A percentile compares a stretch with the other conserved stretches of the same genome.
Evolutionary conservation across 2,113 vertebrate species (phyloP).

Genomic region (Coptodon bakossiorum): DNA sequence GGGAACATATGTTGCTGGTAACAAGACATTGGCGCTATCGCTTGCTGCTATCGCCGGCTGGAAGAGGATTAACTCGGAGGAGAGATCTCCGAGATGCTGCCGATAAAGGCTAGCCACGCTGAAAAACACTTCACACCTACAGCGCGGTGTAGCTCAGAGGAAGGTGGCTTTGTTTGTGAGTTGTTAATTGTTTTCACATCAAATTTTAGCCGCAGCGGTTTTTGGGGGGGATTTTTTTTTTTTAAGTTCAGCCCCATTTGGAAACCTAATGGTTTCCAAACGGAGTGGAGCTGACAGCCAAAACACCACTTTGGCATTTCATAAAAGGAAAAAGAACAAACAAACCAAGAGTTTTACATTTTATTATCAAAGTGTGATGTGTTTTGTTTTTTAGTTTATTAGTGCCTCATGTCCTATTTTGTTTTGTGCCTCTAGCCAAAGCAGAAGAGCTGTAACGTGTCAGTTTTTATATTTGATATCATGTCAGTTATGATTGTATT

Average conservation of each 20-base stretch:
- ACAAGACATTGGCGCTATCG: constrained; percentile 53
- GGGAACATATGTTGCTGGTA: constrained; percentile 57
- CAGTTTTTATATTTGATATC: not conserved
- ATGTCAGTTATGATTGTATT: not conserved
- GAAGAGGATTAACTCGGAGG: constrained; percentile 55
- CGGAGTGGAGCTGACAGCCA: not conserved
- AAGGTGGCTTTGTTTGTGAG: not conserved
- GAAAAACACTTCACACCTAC: constrained; percentile 16
- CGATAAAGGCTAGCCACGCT: constrained; percentile 34
- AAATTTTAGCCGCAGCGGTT: not conserved
- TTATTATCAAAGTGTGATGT: not conserved
- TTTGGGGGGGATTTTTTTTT: not conserved
- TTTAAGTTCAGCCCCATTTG: not conserved
- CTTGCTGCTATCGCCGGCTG: constrained; percentile 37
- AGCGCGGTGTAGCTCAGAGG: not conserved
- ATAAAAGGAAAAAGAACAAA: not conserved
- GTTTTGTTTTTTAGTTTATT: not conserved
- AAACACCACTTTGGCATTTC: not conserved
- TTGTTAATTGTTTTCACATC: not conserved
- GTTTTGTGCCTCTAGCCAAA: not conserved
- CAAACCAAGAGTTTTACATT: not conserved
- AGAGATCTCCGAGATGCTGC: constrained; percentile 49
- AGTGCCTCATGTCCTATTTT: not conserved
- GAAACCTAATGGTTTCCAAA: not conserved
- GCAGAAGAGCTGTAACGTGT: not conserved